phyloP scores from a whole-genome alignment of 2,797 vertebrate genomes.

The Limosa lapponica region DNA sequence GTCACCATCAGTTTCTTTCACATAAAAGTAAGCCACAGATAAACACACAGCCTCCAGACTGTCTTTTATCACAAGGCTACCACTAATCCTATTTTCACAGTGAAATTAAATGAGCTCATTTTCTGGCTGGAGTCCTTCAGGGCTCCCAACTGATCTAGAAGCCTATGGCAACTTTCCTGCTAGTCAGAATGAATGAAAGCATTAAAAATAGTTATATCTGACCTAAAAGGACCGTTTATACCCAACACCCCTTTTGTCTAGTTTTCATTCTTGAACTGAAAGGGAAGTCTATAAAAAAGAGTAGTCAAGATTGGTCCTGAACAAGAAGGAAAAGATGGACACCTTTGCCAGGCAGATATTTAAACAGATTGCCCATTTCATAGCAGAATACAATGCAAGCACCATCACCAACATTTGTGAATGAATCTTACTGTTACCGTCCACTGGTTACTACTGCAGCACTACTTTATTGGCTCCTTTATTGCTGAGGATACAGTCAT shows the following conservation, averaged over 20 bases:
- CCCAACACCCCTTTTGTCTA: not conserved
- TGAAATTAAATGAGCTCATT: not conserved
- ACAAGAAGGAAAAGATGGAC: not conserved
- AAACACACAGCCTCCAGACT: not conserved
- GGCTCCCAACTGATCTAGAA: not conserved
- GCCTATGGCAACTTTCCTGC: not conserved
- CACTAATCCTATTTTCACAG: not conserved
- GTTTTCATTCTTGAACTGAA: not conserved
- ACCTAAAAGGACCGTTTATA: not conserved
- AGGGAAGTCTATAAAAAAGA: not conserved
- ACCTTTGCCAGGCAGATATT: not conserved
- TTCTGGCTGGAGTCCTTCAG: not conserved
- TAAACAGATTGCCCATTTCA: not conserved
- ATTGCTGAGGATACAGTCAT: not conserved
- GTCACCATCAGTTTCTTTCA: not conserved
- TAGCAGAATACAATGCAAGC: not conserved
- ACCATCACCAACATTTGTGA: not conserved
- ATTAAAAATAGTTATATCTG: not conserved
- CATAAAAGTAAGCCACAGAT: not conserved
- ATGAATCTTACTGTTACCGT: not conserved
- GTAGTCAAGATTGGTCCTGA: not conserved
- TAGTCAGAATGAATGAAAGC: not conserved
- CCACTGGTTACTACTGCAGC: not conserved
- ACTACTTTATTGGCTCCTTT: not conserved
- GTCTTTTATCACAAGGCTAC: not conserved